phyloP scores from a whole-genome alignment of 2,888 invertebrate genomes.

The Griposia aprilina region DNA sequence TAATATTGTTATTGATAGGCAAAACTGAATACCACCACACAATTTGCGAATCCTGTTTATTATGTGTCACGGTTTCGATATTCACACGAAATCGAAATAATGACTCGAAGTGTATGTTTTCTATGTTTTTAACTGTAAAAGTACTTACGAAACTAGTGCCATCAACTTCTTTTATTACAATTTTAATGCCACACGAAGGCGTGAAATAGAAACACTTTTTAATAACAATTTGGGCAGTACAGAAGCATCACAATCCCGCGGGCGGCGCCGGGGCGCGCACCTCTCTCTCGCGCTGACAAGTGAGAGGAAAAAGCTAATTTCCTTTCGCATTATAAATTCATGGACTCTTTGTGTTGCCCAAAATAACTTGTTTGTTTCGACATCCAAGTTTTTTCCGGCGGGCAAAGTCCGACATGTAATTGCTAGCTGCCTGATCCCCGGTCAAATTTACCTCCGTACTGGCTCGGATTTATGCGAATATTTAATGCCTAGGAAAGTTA shows the following conservation, averaged over 20 bases:
- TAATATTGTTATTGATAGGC: background rate
- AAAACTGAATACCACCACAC: background rate
- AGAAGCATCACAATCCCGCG: slow-evolving; percentile 4
- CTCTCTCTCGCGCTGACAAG: slow-evolving; percentile 59
- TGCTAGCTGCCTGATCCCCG: slow-evolving; percentile 74
- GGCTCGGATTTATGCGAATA: slow-evolving; percentile 65
- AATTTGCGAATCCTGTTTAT: background rate
- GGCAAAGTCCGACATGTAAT: slow-evolving; percentile 77
- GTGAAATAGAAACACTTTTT: slow-evolving; percentile 19
- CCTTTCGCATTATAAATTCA: slow-evolving; percentile 87
- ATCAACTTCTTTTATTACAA: background rate
- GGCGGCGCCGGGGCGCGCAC: slow-evolving; percentile 18
- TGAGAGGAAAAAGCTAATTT: slow-evolving; percentile 86
- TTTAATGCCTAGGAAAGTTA: slow-evolving; percentile 54
- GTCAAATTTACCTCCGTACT: slow-evolving; percentile 57
- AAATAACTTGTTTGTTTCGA: slow-evolving; percentile 88
- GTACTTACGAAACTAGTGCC: background rate
- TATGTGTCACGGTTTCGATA: background rate
- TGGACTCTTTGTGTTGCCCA: slow-evolving; percentile 85
- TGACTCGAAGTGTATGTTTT: background rate
- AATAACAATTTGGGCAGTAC: slow-evolving; percentile 13
- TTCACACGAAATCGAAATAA: background rate
- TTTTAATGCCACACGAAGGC: background rate
- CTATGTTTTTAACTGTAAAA: background rate
- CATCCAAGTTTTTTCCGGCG: slow-evolving; percentile 75